A percentile compares a stretch with the other conserved stretches of the same genome.
phyloP scores from a whole-genome alignment of 2,888 invertebrate species.

The Cloeon dipterum region DNA sequence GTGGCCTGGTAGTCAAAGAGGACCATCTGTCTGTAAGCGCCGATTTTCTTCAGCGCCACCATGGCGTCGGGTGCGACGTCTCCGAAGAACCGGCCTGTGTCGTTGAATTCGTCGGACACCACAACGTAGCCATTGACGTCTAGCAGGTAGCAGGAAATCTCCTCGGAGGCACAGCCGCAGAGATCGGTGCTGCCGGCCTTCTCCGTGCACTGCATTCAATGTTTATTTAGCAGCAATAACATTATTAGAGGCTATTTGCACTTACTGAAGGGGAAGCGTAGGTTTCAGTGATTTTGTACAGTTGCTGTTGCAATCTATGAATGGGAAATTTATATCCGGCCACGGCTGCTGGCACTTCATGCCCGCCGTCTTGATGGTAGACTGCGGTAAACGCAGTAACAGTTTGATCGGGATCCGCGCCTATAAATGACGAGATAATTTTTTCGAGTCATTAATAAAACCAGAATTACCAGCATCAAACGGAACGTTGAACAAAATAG shows the following conservation, averaged over 20 bases:
- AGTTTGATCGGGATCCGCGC: constrained; percentile 23
- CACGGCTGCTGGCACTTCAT: constrained; percentile 66
- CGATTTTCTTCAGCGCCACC: constrained; percentile 43
- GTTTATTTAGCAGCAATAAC: too few relatives aligned
- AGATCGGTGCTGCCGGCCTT: too few relatives aligned
- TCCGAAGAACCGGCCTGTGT: constrained; percentile 72
- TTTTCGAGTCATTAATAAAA: constrained; percentile 9
- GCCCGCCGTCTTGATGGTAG: constrained; percentile 51
- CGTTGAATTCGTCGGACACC: constrained; percentile 36
- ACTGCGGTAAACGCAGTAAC: constrained; percentile 68
- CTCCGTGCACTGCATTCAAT: too few relatives aligned
- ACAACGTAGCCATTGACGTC: constrained; percentile 81
- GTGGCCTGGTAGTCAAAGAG: constrained; percentile 72
- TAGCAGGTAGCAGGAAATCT: constrained; percentile 63
- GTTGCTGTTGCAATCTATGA: constrained; percentile 29
- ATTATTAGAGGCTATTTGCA: too few relatives aligned
- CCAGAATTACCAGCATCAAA: constrained; percentile 27
- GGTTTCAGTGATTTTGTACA: neutral
- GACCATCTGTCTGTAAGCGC: constrained; percentile 47
- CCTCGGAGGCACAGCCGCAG: constrained; percentile 27
- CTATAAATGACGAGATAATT: neutral
- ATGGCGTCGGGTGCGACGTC: constrained; percentile 54
- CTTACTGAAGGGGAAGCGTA: neutral
- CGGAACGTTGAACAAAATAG: constrained; percentile 56
- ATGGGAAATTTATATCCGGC: constrained; percentile 72